Base-by-base conservation (phyloP, 37 sponge, comb jelly and placozoan genomes). In the Cladorhizidae sp. region DNA sequence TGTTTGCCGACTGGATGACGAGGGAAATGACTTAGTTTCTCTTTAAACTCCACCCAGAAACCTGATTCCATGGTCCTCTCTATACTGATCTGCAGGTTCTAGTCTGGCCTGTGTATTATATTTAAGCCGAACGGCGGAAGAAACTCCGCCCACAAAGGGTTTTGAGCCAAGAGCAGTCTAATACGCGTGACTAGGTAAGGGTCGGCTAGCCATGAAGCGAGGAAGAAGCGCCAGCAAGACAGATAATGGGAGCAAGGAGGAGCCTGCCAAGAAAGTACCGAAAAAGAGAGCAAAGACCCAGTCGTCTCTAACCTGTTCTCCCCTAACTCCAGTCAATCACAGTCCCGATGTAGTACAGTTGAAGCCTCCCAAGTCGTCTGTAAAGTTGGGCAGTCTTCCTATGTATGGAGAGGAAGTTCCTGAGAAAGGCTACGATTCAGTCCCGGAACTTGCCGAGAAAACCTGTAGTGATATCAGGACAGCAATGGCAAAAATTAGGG, bases 401-500 rank as follows among this genome's bases (percentile, higher is more conserved):
- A 73, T 86, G 65, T 80, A 86, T 49, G 86, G 86, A 22, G 86
- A 86, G 36, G 40, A 62, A 55, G 41, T 79, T 9, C 86, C 86
- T 35, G 67, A 59, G 15, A 31, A 54, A 28, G 80, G 80, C 0
- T 73, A 73, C 51, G 64, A n/a, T 32, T 39, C 38, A 11, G 49
- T 86, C 6, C 86, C 86, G 12, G 38, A 1, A 49, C 32, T 33
- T 23, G 80, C 86, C 50, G 45, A 79, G 22, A 40, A 52, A 28
- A 64, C 80, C 57, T 86, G 86, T 55, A 64, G 26, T 43, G 35
- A 73, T 41, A 56, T 86, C 2, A 71, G 33, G 31, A 37, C 70
- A 17, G 54, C 73, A 11, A 39, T 86, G 56, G 43, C 22, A 20
- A 79, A 64, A 37, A 64, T 79, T 18, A 72, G 73, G 38, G 80